Base-by-base conservation (phyloP, 2,797 vertebrate species). In the Neopelma chrysocephalum region DNA sequence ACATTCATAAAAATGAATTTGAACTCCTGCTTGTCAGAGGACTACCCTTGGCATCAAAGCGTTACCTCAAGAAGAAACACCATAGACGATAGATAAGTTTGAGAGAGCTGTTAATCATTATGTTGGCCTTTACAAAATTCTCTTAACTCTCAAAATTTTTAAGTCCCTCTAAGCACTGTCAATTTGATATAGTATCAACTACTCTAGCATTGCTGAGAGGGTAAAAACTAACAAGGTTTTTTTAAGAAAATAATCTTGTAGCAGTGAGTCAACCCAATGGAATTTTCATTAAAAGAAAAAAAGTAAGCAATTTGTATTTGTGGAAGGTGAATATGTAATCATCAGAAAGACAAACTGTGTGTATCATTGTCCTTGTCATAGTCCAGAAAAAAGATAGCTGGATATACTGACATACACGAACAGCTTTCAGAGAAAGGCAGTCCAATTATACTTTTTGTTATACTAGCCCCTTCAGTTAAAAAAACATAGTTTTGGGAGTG, bases 101-200 rank as follows among this genome's bases (percentile, higher is more conserved):
- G 87, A 93, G 61, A 75, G 19, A 27, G 20, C 15, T 91, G 38
- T 88, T 93, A 81, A 82, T 90, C 31, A 65, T 71, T 91, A 61
- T 84, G 10, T 13, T 93, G 73, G 25, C 36, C 27, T 58, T 11
- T 65, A 53, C 26, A 71, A 77, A 79, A 25, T 65, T 82, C n/a
- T 76, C 42, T 72, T 66, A 77, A 80, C 36, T 60, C 45, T 69
- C 82, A 87, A 84, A 96, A 79, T 95, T 76, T 82, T 94, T 94
- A 87, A 89, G 79, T 93, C 19, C n/a, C 40, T 76, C 62, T 57
- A 81, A 94, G n/a, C 31, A 66, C 38, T 87, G 47, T 62, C 82
- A 82, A 18, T 91, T 76, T 93, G 80, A 70, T 72, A 29, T 9
- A 83, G 31, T 62, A 92, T 86, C 80, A 62, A 31, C 32, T 69